Conservation (phyloP, 2,797 vertebrate genomes). For the Psittacula echo region DNA sequence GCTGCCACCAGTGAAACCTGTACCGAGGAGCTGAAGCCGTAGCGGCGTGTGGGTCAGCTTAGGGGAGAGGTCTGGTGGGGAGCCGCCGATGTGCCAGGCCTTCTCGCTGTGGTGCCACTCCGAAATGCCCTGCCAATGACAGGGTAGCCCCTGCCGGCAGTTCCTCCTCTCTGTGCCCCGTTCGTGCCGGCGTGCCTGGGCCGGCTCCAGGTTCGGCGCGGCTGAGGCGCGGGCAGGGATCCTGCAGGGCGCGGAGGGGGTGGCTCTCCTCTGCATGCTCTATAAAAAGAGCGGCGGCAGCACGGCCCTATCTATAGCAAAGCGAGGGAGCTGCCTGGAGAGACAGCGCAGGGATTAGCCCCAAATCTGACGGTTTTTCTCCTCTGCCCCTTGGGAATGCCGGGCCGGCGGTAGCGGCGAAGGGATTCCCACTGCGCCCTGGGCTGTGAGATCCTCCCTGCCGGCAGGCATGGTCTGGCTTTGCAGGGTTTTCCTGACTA, state of each 20-base stretch:
- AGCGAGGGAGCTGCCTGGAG: constrained; percentile 1
- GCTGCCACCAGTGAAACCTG: neutral
- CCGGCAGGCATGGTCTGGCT: neutral
- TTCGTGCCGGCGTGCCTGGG: neutral
- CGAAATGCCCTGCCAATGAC: neutral
- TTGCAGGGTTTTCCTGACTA: neutral
- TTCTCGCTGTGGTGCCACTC: accelerated
- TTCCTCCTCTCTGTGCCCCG: neutral
- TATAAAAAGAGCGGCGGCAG: constrained; percentile 25
- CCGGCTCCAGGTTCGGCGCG: neutral
- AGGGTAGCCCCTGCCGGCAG: accelerated
- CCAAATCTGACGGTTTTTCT: neutral
- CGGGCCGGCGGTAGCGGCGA: neutral
- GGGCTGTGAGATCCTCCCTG: neutral
- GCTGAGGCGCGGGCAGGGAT: neutral
- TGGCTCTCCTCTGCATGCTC: neutral
- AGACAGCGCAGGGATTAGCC: neutral
- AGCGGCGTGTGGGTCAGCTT: neutral
- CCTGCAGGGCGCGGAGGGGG: neutral
- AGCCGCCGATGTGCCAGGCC: neutral
- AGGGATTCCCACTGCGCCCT: neutral
- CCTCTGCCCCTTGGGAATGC: neutral
- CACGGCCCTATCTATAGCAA: constrained; percentile 31
- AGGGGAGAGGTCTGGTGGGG: neutral
- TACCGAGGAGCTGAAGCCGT: neutral